phyloP scores from a whole-genome alignment of 2,113 vertebrate species.

The Alethe castanea region DNA sequence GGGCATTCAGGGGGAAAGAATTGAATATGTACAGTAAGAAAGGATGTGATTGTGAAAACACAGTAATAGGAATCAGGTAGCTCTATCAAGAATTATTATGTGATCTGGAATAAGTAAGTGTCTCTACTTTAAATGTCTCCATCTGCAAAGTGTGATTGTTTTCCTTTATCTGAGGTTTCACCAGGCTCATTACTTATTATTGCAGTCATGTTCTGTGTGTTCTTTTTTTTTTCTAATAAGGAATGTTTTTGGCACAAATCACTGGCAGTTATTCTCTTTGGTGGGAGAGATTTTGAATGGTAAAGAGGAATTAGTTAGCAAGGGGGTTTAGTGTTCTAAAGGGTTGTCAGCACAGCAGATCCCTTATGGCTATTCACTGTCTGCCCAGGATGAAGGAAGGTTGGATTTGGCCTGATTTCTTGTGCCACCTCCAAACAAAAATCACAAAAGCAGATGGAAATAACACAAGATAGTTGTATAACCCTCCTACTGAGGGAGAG shows the following conservation, averaged over 20 bases:
- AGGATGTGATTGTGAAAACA: neutral
- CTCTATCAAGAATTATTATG: neutral
- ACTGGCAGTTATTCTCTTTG: neutral
- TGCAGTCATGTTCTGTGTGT: neutral
- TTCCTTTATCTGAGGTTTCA: neutral
- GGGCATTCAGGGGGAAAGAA: neutral
- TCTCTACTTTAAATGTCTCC: neutral
- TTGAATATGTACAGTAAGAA: neutral
- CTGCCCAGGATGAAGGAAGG: neutral
- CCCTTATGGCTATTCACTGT: neutral
- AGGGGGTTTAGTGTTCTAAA: conserved; percentile 13
- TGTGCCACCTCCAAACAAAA: neutral
- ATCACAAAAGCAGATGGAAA: neutral
- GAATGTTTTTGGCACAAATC: conserved; percentile 13
- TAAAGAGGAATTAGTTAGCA: conserved; percentile 37
- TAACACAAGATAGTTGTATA: neutral
- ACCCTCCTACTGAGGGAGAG: neutral
- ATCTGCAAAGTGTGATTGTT: neutral
- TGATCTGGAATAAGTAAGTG: neutral
- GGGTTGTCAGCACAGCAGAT: neutral
- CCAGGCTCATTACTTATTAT: neutral
- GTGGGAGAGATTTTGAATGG: conserved; percentile 8
- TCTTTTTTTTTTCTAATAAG: neutral
- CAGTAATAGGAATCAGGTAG: neutral
- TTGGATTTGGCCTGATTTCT: neutral